These are phyloP conservation scores for Pterophyllum scalare DNA, from an alignment of 2,113 vertebrate species.

Conservation along the genomic window DNA sequence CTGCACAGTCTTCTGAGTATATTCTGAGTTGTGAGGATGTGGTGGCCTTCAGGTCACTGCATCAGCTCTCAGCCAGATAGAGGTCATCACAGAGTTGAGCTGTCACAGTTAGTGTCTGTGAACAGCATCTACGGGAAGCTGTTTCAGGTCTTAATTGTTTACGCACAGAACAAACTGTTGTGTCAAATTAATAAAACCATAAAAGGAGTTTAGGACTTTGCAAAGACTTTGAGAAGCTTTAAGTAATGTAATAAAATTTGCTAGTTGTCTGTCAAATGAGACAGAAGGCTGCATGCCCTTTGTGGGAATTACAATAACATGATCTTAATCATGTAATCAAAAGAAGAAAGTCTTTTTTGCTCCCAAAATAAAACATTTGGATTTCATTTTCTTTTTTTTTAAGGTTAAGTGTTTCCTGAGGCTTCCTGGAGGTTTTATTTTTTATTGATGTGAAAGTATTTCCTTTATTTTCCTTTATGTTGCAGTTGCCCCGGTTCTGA, in stretches of 20 bases:
- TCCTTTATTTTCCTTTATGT: background rate
- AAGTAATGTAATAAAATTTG: background rate
- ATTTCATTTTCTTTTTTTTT: conserved; percentile 1
- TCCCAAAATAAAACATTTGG: background rate
- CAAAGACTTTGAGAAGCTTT: background rate
- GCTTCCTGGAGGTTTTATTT: background rate
- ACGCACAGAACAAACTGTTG: background rate
- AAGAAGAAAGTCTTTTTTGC: background rate
- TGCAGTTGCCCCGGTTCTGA: background rate
- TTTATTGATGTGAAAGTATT: background rate
- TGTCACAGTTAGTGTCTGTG: background rate
- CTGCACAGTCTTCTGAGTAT: background rate
- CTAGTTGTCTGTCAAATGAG: background rate
- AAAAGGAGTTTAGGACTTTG: background rate
- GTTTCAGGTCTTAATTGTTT: background rate
- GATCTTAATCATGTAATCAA: background rate
- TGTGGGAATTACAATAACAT: background rate
- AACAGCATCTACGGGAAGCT: background rate
- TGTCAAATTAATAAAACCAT: background rate
- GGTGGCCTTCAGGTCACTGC: conserved; percentile 2
- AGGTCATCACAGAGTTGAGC: background rate
- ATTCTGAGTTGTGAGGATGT: background rate
- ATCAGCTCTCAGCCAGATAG: background rate
- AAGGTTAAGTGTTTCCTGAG: conserved; percentile 10
- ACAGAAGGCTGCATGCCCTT: background rate